Conservation (phyloP, 1,140 invertebrate species). For the Drosophila quadrilineata region DNA sequence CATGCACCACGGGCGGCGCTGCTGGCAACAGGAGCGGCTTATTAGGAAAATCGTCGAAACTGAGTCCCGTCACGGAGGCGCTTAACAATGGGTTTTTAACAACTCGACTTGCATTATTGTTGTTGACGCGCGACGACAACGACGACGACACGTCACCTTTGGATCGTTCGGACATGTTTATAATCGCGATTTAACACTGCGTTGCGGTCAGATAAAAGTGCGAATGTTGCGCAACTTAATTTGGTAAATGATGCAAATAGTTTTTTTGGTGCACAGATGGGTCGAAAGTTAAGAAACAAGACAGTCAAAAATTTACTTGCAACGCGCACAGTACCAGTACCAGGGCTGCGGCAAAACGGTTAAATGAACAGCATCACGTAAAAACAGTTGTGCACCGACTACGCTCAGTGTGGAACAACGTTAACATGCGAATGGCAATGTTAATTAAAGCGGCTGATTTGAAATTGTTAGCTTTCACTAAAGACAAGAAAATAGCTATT, state of each 20-base stretch:
- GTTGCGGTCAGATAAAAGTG: background rate
- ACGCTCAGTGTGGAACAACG: conserved; percentile 4
- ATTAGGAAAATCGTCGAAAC: conserved; percentile 77
- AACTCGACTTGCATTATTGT: conserved; percentile 46
- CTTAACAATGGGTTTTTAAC: conserved; percentile 77
- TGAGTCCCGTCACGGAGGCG: conserved; percentile 75
- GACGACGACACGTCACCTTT: conserved; percentile 78
- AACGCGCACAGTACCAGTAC: conserved; percentile 37
- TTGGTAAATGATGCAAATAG: background rate
- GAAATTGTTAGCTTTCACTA: too few species aligned
- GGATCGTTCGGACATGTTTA: conserved; percentile 71
- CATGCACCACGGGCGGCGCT: conserved; percentile 71
- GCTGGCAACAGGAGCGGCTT: conserved; percentile 75
- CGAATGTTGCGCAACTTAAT: conserved; percentile 5
- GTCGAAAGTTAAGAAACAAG: conserved; percentile 18
- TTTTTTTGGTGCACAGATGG: conserved; percentile 16
- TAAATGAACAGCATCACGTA: background rate
- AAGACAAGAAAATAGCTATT: too few species aligned
- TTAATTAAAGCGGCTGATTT: background rate
- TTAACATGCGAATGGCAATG: conserved; percentile 6
- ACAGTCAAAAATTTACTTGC: conserved; percentile 32
- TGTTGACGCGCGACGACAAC: conserved; percentile 51
- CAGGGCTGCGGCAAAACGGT: conserved; percentile 15
- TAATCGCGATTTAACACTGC: background rate
- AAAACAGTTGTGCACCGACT: too few species aligned